A percentile compares a stretch with the other conserved stretches of the same genome.
These are phyloP conservation scores for Sphenopsis melanotis DNA, from an alignment of 2,797 vertebrate species.

Conservation along the genomic window DNA sequence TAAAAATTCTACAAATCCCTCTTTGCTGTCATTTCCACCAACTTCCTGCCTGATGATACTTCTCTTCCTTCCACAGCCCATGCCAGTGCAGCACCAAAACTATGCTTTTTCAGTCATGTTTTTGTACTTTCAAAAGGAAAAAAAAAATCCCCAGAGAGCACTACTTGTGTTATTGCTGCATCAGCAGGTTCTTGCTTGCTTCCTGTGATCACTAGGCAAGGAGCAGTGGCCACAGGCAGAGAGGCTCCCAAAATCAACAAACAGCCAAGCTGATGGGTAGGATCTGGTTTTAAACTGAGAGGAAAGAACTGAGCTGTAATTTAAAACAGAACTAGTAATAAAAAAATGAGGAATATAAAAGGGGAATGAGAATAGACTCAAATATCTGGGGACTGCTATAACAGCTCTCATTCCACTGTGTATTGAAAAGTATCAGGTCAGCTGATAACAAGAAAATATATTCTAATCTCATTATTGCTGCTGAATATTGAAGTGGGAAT, in stretches of 20 bases:
- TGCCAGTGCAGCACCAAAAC: not conserved
- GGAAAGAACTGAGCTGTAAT: not conserved
- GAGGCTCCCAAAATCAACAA: not conserved
- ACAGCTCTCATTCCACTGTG: not conserved
- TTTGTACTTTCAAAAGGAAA: not conserved
- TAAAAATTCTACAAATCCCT: not conserved
- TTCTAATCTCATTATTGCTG: conserved; percentile 18
- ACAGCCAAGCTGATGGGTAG: not conserved
- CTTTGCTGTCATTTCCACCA: not conserved
- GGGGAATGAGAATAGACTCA: not conserved
- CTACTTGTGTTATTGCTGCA: not conserved
- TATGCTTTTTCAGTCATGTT: not conserved
- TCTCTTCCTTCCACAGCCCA: not conserved
- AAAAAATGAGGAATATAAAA: conserved; percentile 18
- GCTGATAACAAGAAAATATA: conserved; percentile 16
- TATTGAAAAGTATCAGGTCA: not conserved
- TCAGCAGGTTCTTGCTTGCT: not conserved
- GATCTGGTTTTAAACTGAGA: not conserved
- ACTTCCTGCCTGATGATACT: not conserved
- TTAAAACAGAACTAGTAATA: not conserved
- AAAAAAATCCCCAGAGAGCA: not conserved
- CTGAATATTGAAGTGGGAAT: conserved; percentile 18
- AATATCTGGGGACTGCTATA: not conserved
- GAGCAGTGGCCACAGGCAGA: not conserved
- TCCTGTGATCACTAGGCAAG: not conserved